phyloP scores from a whole-genome alignment of 1,140 invertebrate genomes.

The Drosophila leontia region DNA sequence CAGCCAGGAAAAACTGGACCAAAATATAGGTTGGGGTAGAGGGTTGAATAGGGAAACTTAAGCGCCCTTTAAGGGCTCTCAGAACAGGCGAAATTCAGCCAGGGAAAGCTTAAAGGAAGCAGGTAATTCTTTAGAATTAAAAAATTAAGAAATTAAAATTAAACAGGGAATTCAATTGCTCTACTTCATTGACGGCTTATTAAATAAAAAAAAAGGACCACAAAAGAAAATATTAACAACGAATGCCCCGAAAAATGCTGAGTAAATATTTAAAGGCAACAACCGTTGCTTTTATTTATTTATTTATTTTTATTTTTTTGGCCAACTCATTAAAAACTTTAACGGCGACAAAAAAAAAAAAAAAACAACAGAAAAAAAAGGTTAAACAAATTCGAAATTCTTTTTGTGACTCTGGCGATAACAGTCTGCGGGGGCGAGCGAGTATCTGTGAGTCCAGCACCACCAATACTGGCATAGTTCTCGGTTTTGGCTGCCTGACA shows the following conservation, averaged over 20 bases:
- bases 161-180: constrained; percentile 46
- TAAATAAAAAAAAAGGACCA: constrained; percentile 62
- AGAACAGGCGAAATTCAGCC: neutral
- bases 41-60: neutral
- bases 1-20: constrained; percentile 60
- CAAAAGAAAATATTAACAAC: constrained; percentile 32
- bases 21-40: neutral
- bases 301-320: constrained; percentile 49
- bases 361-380: constrained; percentile 48
- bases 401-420: constrained; percentile 60
- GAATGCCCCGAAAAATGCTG: constrained; percentile 70
- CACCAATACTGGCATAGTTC: constrained; percentile 34
- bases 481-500: constrained; percentile 46
- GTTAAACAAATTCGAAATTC: constrained; percentile 77
- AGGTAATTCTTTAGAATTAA: neutral
- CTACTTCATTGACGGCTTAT: constrained; percentile 64
- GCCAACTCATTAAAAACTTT: constrained; percentile 65
- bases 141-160: neutral
- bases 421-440: constrained; percentile 51
- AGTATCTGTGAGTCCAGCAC: constrained; percentile 35
- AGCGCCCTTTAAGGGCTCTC: constrained; percentile 9
- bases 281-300: constrained; percentile 42
- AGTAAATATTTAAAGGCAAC: constrained; percentile 76
- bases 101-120: neutral
- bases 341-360: constrained; percentile 44